Evolutionary conservation across 2,113 vertebrate species (phyloP).

Genomic region (Petrocephalus microphthalmus): DNA sequence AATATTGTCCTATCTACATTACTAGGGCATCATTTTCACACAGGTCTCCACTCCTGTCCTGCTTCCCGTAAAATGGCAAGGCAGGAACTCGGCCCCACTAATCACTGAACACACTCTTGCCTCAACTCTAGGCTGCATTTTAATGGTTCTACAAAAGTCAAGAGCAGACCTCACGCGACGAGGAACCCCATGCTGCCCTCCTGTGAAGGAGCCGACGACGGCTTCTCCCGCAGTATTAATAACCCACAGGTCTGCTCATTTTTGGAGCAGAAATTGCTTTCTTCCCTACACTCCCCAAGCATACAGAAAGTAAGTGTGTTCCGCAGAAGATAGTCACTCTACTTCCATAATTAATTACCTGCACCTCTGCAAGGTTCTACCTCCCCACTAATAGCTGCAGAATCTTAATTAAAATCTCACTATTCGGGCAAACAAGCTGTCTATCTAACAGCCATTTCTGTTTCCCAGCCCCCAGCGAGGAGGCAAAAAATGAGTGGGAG

Average conservation of each 20-base stretch:
- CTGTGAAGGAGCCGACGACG: not conserved
- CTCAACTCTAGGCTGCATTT: not conserved
- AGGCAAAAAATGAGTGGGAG: not conserved
- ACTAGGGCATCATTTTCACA: not conserved
- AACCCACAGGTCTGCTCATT: not conserved
- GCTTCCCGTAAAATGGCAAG: not conserved
- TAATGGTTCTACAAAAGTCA: not conserved
- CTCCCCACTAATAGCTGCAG: slow-evolving; percentile 1
- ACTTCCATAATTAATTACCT: slow-evolving; percentile 40
- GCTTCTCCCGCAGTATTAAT: not conserved
- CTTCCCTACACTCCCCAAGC: not conserved
- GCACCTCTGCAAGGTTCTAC: slow-evolving; percentile 16
- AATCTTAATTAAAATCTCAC: slow-evolving; percentile 37
- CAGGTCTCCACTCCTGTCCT: not conserved
- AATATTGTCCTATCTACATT: not conserved
- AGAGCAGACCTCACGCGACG: not conserved
- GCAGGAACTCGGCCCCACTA: not conserved
- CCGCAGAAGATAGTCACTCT: not conserved
- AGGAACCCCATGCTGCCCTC: not conserved
- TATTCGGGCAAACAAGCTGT: slow-evolving; percentile 29
- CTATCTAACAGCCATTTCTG: slow-evolving; percentile 10
- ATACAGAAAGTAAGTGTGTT: not conserved
- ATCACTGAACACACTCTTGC: not conserved
- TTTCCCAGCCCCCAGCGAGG: not conserved
- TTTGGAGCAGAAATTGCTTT: not conserved